These are phyloP conservation scores for Macropis europaea DNA, from an alignment of 2,888 invertebrate genomes.

Conservation along the genomic window DNA sequence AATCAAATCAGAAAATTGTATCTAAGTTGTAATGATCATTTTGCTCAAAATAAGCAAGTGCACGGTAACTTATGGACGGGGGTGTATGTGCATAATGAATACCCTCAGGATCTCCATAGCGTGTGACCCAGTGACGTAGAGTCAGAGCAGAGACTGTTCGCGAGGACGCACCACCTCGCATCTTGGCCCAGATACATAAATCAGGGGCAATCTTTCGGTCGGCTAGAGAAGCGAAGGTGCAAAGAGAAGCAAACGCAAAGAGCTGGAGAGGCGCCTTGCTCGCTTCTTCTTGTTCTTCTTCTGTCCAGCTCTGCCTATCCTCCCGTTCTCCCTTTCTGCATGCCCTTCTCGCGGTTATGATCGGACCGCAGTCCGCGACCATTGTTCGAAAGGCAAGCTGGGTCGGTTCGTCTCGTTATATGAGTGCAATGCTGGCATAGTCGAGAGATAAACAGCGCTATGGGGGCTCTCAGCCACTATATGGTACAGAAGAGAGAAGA, in stretches of 20 bases:
- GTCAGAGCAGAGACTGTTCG: too few species aligned
- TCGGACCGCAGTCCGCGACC: conserved; percentile 66
- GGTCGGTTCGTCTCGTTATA: conserved; percentile 72
- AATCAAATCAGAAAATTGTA: too few species aligned
- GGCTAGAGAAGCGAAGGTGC: conserved; percentile 15
- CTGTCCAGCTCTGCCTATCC: conserved; percentile 13
- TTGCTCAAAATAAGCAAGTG: too few species aligned
- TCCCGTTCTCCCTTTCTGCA: conserved; percentile 1
- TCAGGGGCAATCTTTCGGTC: conserved; percentile 64
- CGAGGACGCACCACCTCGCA: conserved; percentile 3
- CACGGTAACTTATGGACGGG: too few species aligned
- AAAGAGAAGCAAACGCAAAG: conserved; percentile 1
- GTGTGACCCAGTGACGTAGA: not conserved
- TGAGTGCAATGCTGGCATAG: conserved; percentile 63
- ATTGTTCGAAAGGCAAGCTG: conserved; percentile 67
- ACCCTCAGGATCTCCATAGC: too few species aligned
- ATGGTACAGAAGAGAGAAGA: conserved; percentile 65
- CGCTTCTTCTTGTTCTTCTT: conserved; percentile 41
- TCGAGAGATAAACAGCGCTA: conserved; percentile 72
- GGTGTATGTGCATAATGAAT: too few species aligned
- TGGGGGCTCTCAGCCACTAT: conserved; percentile 62
- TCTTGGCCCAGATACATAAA: conserved; percentile 55
- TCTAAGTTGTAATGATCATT: too few species aligned
- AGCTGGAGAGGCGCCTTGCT: conserved; percentile 40
- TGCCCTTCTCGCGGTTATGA: conserved; percentile 68